Conservation (phyloP, 1,140 invertebrate species). For the Sycophaga agraensis region DNA sequence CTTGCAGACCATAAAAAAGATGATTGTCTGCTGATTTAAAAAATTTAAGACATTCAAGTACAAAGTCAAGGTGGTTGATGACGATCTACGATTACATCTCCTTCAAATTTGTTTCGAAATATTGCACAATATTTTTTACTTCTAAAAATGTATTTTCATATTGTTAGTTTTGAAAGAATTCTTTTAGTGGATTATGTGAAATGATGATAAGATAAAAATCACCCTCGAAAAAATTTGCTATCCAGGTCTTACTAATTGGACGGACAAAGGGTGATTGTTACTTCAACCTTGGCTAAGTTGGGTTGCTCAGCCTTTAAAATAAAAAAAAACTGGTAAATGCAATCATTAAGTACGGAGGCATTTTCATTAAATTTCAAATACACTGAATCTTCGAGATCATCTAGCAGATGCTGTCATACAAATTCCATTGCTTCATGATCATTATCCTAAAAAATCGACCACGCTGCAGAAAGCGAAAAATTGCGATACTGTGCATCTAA, state of each 20-base stretch:
- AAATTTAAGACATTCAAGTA: neutral
- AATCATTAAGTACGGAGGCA: slow-evolving; percentile 19
- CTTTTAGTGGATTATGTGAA: neutral
- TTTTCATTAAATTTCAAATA: slow-evolving; percentile 4
- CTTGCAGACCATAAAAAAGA: no score
- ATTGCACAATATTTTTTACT: neutral
- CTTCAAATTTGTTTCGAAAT: slow-evolving; percentile 2
- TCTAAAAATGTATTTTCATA: neutral
- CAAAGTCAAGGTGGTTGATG: neutral
- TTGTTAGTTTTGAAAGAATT: neutral
- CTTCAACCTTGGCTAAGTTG: no score
- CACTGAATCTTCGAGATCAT: slow-evolving; percentile 19
- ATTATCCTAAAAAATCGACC: neutral
- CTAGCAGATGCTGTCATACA: slow-evolving; percentile 5
- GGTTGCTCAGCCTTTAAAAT: neutral
- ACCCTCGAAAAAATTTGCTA: slow-evolving; percentile 19
- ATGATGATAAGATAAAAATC: neutral
- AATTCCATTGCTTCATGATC: slow-evolving; percentile 7
- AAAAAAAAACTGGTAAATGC: neutral
- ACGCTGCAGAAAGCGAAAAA: neutral
- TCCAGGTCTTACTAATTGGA: slow-evolving; percentile 19
- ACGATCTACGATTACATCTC: slow-evolving; percentile 1
- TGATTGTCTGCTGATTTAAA: neutral
- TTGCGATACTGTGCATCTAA: neutral
- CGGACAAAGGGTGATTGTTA: slow-evolving; percentile 12